Conservation (phyloP, 2,113 vertebrate species). For the human region DNA sequence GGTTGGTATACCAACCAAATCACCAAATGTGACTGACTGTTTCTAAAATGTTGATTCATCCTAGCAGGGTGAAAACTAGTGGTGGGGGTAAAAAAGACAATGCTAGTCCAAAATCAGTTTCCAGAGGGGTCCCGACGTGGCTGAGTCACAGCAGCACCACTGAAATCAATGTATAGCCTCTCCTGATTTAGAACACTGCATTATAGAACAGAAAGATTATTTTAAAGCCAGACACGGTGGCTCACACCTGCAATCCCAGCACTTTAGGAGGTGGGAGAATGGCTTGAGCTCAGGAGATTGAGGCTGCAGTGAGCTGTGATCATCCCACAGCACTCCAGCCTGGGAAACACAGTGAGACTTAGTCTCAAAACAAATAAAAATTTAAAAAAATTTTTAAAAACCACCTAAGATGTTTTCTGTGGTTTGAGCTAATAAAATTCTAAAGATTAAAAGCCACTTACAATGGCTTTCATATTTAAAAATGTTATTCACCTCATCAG, state of each 20-base stretch:
- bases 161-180: background rate
- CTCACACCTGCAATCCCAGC: too few species aligned
- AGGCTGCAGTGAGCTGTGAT: too few species aligned
- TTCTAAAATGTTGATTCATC: constrained; percentile 36
- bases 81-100: background rate
- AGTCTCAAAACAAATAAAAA: too few species aligned
- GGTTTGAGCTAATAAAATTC: background rate
- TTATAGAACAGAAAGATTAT: background rate
- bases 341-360: too few species aligned
- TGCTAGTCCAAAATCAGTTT: constrained; percentile 12
- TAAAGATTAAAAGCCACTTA: constrained; percentile 25
- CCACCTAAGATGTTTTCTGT: background rate
- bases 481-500: background rate
- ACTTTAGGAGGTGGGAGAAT: too few species aligned
- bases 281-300: too few species aligned
- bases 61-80: background rate
- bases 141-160: background rate
- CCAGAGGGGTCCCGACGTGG: background rate
- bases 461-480: background rate
- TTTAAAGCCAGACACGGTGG: background rate
- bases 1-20: background rate
- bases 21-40: background rate
- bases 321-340: too few species aligned
- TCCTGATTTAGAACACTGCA: background rate
- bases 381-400: background rate